Percentiles rank a stretch among this genome's conserved stretches.
Evolutionary conservation across 2,888 invertebrate genomes (phyloP).

Genomic region (Cerceris rybyensis): DNA sequence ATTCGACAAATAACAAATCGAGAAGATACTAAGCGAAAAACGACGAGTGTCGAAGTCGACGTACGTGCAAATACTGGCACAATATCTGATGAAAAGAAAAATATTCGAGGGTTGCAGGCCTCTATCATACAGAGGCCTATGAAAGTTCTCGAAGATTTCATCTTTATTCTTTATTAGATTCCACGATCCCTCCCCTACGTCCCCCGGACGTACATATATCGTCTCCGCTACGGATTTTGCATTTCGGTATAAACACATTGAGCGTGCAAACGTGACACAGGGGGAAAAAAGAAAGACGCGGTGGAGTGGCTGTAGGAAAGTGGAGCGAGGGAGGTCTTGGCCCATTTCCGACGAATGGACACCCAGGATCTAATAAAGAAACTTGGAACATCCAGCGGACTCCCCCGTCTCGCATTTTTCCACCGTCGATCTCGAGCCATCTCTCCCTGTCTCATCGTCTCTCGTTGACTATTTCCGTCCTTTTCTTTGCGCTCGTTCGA

Average conservation of each 20-base stretch:
- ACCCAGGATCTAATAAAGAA: constrained; percentile 75
- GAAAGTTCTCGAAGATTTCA: constrained; percentile 53
- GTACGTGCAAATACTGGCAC: constrained; percentile 32
- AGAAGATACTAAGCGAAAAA: constrained; percentile 1
- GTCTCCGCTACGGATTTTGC: constrained; percentile 37
- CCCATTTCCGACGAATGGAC: constrained; percentile 70
- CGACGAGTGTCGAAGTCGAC: constrained; percentile 29
- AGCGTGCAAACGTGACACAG: constrained; percentile 31
- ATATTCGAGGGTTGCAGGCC: neutral
- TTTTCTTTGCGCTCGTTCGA: neutral
- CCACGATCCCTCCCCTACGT: constrained; percentile 10
- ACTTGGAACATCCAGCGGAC: constrained; percentile 62
- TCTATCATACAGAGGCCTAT: constrained; percentile 22
- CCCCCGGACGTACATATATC: constrained; percentile 1
- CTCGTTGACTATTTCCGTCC: constrained; percentile 20
- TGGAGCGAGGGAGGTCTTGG: constrained; percentile 49
- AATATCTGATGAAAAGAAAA: constrained; percentile 31
- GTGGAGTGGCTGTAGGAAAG: neutral
- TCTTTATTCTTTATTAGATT: constrained; percentile 65
- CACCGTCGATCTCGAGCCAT: constrained; percentile 31
- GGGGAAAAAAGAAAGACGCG: constrained; percentile 6
- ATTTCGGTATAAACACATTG: constrained; percentile 47
- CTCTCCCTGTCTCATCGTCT: constrained; percentile 17
- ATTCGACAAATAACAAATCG: constrained; percentile 31
- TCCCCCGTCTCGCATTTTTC: constrained; percentile 53